These are phyloP conservation scores for Brachypterus glaber DNA, from an alignment of 2,888 invertebrate genomes.

Conservation along the genomic window DNA sequence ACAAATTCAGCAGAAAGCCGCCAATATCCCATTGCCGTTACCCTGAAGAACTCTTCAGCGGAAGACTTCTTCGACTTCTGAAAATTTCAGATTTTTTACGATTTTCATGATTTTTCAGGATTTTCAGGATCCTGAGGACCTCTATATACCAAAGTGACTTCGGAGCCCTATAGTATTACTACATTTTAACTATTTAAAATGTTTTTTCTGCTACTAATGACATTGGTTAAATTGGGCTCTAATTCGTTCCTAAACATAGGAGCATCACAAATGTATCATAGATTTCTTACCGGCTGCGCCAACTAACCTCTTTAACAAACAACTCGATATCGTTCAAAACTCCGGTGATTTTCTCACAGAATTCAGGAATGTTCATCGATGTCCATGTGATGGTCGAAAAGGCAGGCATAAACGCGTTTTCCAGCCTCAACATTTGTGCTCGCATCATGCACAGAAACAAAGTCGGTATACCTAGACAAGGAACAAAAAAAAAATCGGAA, in stretches of 20 bases:
- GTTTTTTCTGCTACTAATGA: neutral
- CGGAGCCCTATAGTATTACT: too few relatives aligned
- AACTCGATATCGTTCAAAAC: constrained; percentile 54
- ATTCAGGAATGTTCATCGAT: constrained; percentile 60
- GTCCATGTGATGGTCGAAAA: constrained; percentile 74
- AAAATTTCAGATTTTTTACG: too few relatives aligned
- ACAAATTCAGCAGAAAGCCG: too few relatives aligned
- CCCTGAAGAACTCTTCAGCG: too few relatives aligned
- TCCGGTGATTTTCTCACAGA: constrained; percentile 48
- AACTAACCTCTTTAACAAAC: constrained; percentile 53
- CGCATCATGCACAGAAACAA: constrained; percentile 62
- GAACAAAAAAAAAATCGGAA: too few relatives aligned
- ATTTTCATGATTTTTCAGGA: too few relatives aligned
- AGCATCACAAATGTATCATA: neutral
- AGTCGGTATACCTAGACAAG: constrained; percentile 56
- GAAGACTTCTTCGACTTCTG: too few relatives aligned
- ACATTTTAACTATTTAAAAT: constrained; percentile 34
- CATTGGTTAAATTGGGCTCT: neutral
- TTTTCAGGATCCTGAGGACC: too few relatives aligned
- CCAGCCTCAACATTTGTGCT: constrained; percentile 56
- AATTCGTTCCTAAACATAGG: neutral
- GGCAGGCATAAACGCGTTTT: constrained; percentile 64
- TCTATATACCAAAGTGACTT: too few relatives aligned
- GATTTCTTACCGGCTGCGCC: neutral
- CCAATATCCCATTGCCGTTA: too few relatives aligned